Conservation (phyloP, 2,113 vertebrate species). For the Tyto alba region DNA sequence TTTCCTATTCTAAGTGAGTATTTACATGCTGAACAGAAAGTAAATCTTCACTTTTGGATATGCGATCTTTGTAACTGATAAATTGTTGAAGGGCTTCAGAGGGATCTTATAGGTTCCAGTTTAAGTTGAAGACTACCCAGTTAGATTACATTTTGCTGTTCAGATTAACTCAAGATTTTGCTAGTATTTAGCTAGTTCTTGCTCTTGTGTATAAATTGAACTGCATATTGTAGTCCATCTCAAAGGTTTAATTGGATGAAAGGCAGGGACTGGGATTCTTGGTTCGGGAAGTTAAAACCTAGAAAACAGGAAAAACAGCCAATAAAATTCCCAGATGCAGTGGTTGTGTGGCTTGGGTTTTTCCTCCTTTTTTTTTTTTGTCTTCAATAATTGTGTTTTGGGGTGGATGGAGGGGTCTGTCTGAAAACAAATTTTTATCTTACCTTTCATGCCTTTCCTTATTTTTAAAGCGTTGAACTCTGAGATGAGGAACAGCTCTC, state of each 20-base stretch:
- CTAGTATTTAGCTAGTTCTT: not conserved
- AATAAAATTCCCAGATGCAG: not conserved
- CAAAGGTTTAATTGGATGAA: not conserved
- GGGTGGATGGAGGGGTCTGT: fast-evolving
- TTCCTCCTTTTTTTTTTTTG: not conserved
- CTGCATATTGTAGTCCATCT: not conserved
- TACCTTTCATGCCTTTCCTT: not conserved
- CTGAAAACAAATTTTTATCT: not conserved
- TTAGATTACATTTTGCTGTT: not conserved
- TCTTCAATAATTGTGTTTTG: not conserved
- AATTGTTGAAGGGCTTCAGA: not conserved
- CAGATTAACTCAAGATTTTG: not conserved
- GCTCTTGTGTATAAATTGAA: not conserved
- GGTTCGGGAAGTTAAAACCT: not conserved
- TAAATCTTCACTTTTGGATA: not conserved
- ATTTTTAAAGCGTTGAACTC: not conserved
- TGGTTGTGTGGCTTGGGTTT: not conserved
- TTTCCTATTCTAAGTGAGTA: not conserved
- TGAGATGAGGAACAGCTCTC: not conserved
- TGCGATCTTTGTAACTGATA: not conserved
- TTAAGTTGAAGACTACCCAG: not conserved
- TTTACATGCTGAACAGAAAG: not conserved
- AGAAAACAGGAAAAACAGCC: not conserved
- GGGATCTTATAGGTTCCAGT: not conserved
- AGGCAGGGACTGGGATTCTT: not conserved